phyloP scores from a whole-genome alignment of 2,797 vertebrate species.

The Cyprinodon diabolis region DNA sequence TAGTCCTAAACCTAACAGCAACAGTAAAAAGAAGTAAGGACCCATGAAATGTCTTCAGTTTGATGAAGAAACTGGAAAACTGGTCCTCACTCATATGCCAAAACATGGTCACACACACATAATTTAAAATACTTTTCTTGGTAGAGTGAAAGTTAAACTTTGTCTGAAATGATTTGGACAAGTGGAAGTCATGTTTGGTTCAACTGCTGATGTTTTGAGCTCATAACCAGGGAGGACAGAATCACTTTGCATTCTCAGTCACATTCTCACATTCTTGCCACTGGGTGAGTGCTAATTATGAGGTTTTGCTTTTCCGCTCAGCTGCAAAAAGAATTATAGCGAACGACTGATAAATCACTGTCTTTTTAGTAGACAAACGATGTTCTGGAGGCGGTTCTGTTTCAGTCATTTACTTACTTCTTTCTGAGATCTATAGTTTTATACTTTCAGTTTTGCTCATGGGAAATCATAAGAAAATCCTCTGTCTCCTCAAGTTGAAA shows the following conservation, averaged over 20 bases:
- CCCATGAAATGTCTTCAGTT: too few species aligned
- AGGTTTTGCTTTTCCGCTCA: slow-evolving; percentile 48
- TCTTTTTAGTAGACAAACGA: slow-evolving; percentile 22
- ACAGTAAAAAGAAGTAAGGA: too few species aligned
- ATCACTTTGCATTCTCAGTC: slow-evolving; percentile 40
- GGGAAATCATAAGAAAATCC: background rate
- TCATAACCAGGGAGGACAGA: slow-evolving; percentile 31
- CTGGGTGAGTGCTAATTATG: slow-evolving; percentile 61
- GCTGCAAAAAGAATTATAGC: slow-evolving; percentile 44
- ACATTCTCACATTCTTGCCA: slow-evolving; percentile 47
- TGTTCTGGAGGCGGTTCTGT: background rate
- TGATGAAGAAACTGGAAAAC: too few species aligned
- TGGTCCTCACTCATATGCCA: too few species aligned
- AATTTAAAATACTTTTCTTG: background rate
- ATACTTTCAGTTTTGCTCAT: background rate
- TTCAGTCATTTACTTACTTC: background rate
- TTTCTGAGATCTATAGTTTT: background rate
- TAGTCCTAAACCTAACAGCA: too few species aligned
- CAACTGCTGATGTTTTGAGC: background rate
- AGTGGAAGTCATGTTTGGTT: background rate
- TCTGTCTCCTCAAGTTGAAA: background rate
- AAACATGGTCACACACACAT: too few species aligned
- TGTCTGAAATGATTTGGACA: background rate
- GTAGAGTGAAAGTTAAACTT: background rate
- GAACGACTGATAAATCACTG: slow-evolving; percentile 50